Percentiles rank a stretch among this genome's conserved stretches.
Conservation (phyloP, 2,888 invertebrate species). For the Gymnosoma rotundatum region DNA sequence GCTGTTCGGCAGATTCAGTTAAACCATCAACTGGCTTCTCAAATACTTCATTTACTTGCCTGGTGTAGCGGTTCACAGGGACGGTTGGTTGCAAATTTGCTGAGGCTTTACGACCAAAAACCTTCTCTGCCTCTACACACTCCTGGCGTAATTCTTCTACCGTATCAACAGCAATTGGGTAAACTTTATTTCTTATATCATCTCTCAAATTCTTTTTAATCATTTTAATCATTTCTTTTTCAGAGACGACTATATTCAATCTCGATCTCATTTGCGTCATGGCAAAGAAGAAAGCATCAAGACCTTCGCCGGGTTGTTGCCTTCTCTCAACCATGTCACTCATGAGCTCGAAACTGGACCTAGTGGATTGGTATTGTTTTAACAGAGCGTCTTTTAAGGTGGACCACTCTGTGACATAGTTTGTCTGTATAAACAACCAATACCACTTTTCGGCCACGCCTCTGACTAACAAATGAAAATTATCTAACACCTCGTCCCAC, state of each 20-base stretch:
- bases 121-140: background rate
- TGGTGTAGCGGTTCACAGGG: too few relatives aligned
- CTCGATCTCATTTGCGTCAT: background rate
- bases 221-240: background rate
- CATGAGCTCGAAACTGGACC: slow-evolving; percentile 8
- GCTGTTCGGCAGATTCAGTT: too few relatives aligned
- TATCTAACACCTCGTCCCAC: background rate
- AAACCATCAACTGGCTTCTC: too few relatives aligned
- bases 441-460: background rate
- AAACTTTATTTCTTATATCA: background rate
- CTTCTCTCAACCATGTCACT: background rate
- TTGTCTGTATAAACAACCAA: background rate
- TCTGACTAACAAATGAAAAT: background rate
- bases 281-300: background rate
- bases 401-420: background rate
- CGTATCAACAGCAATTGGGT: background rate
- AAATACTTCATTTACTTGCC: too few relatives aligned
- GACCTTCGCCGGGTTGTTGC: background rate
- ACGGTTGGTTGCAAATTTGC: too few relatives aligned
- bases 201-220: background rate
- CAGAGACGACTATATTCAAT: background rate
- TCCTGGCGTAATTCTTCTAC: background rate
- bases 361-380: slow-evolving; percentile 1
- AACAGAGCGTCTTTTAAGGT: background rate
- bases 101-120: too few relatives aligned